Percentiles rank a stretch among this genome's conserved stretches.
These are phyloP conservation scores for Chrysolina americana DNA, from an alignment of 2,888 invertebrate species.

Conservation along the genomic window DNA sequence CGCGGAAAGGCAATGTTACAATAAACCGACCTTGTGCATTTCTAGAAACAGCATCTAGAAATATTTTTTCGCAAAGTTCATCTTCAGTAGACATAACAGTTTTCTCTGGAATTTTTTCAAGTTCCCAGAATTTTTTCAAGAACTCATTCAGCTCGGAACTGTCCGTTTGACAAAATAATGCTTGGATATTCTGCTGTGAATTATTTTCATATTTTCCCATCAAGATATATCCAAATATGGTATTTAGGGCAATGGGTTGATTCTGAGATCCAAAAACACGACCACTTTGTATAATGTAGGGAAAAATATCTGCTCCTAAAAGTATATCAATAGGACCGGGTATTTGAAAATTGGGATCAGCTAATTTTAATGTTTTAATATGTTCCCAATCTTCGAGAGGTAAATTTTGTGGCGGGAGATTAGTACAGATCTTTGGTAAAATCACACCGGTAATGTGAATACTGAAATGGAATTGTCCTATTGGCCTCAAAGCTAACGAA, in stretches of 20 bases:
- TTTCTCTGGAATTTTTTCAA: background rate
- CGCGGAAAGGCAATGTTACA: background rate
- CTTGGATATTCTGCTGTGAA: background rate
- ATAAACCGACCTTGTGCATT: background rate
- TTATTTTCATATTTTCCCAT: background rate
- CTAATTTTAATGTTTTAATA: background rate
- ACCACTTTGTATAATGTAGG: conserved; percentile 11
- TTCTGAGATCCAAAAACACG: background rate
- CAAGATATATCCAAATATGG: background rate
- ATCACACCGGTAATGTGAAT: background rate
- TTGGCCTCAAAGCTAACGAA: background rate
- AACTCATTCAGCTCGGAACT: background rate
- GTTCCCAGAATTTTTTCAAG: background rate
- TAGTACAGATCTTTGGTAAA: background rate
- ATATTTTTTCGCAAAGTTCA: background rate
- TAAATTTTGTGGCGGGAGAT: background rate
- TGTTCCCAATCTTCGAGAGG: background rate
- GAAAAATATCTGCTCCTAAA: background rate
- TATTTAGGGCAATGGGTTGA: background rate
- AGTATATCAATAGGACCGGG: background rate
- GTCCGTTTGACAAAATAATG: background rate
- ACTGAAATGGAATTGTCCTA: background rate
- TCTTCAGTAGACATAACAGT: background rate
- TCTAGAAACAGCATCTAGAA: conserved; percentile 7
- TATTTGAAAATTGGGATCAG: background rate